These are phyloP conservation scores for Panzeria rudis DNA, from an alignment of 2,888 invertebrate genomes.

Conservation along the genomic window DNA sequence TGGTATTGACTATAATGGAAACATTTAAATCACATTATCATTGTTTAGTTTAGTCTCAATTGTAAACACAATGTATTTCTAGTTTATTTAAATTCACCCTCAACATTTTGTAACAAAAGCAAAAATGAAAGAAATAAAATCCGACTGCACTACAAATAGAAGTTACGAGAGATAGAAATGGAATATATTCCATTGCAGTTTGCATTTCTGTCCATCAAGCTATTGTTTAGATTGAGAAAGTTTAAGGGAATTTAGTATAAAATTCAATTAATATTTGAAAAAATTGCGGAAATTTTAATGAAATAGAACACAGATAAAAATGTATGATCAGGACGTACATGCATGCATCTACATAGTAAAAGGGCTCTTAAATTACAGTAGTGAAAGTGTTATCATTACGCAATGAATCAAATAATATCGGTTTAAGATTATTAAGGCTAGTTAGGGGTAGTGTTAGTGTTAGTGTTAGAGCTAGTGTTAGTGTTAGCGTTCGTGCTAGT, in stretches of 20 bases:
- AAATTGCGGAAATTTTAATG: too few relatives aligned
- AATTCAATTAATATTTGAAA: neutral
- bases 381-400: too few relatives aligned
- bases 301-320: too few relatives aligned
- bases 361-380: too few relatives aligned
- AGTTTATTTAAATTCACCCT: conserved; percentile 57
- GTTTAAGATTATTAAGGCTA: too few relatives aligned
- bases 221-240: conserved; percentile 17
- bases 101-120: conserved; percentile 27
- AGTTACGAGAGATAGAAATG: neutral
- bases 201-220: neutral
- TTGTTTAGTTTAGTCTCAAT: conserved; percentile 78
- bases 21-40: conserved; percentile 82
- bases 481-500: too few relatives aligned
- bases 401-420: too few relatives aligned
- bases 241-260: neutral
- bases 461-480: too few relatives aligned
- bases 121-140: conserved; percentile 1
- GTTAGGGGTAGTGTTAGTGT: too few relatives aligned
- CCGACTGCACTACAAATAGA: neutral
- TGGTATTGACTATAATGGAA: conserved; percentile 69
- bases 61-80: conserved; percentile 50
- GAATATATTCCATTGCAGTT: conserved; percentile 14
- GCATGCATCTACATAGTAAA: too few relatives aligned
- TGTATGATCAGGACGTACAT: too few relatives aligned